phyloP scores from a whole-genome alignment of 1,140 invertebrate genomes.

The Hyphantria cunea region DNA sequence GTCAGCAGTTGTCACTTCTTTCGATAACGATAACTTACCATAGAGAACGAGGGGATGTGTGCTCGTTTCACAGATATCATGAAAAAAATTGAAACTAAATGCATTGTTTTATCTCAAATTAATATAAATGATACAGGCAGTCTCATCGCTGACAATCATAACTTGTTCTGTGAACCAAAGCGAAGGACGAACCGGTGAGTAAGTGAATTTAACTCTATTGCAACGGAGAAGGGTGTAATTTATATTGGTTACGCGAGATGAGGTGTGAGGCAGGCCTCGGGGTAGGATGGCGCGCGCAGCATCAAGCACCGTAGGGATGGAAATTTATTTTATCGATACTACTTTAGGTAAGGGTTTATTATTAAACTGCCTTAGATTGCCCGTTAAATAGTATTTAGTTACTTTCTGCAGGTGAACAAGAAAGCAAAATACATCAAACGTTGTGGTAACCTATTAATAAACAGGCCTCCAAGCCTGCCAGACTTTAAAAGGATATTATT shows the following conservation, averaged over 20 bases:
- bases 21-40: no score
- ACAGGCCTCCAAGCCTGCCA: no score
- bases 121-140: not conserved
- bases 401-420: no score
- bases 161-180: conserved; percentile 19
- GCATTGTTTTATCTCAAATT: conserved; percentile 2
- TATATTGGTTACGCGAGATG: conserved; percentile 10
- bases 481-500: no score
- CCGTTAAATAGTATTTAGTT: no score
- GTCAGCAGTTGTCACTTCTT: no score
- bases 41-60: no score
- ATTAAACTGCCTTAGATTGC: no score
- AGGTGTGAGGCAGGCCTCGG: conserved; percentile 16
- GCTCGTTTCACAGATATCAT: no score
- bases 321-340: conserved; percentile 20
- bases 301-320: conserved; percentile 46
- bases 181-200: conserved; percentile 4
- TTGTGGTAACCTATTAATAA: no score
- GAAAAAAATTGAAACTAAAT: no score
- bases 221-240: conserved; percentile 1
- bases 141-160: conserved; percentile 22
- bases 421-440: no score
- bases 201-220: conserved; percentile 1
- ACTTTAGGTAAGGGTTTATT: not conserved
- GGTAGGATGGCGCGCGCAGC: conserved; percentile 60